phyloP scores from a whole-genome alignment of 2,888 invertebrate species.

The Caenorhabditis sp. region DNA sequence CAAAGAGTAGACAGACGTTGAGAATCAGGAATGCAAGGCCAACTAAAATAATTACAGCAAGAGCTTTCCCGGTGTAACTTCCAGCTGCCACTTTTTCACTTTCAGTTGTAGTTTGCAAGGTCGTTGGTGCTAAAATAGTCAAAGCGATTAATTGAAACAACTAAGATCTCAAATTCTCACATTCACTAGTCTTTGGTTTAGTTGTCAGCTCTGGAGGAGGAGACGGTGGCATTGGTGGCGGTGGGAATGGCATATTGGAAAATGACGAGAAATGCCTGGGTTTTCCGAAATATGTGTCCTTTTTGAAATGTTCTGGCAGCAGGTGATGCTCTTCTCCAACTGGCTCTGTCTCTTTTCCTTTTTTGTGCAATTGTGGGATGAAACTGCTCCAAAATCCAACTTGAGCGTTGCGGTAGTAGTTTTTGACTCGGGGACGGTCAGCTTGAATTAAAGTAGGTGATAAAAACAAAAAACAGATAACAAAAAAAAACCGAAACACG shows the following conservation, averaged over 20 bases:
- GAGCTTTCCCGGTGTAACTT: conserved; percentile 64
- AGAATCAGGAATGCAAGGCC: conserved; percentile 79
- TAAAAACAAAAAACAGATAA: no score
- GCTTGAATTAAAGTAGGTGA: conserved; percentile 60
- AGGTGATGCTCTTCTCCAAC: conserved; percentile 56
- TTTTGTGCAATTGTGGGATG: conserved; percentile 78
- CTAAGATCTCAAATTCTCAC: no score
- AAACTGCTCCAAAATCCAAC: conserved; percentile 83
- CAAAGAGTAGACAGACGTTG: conserved; percentile 79
- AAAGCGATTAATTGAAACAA: no score
- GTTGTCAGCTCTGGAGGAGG: conserved; percentile 72
- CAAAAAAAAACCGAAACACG: no score
- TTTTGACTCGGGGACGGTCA: conserved; percentile 79
- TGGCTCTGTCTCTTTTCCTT: conserved; percentile 67
- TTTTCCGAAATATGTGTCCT: conserved; percentile 79
- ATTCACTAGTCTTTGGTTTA: conserved; percentile 69
- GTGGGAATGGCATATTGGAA: conserved; percentile 79
- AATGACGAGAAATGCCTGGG: conserved; percentile 78
- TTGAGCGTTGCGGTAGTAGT: conserved; percentile 81
- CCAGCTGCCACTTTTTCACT: conserved; percentile 48
- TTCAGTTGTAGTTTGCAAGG: conserved; percentile 49
- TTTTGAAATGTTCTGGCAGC: conserved; percentile 66
- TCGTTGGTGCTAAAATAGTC: conserved; percentile 56
- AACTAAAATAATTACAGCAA: conserved; percentile 77
- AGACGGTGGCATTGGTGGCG: conserved; percentile 82